phyloP scores from a whole-genome alignment of 2,888 invertebrate species.

The Eupithecia pulchellata region DNA sequence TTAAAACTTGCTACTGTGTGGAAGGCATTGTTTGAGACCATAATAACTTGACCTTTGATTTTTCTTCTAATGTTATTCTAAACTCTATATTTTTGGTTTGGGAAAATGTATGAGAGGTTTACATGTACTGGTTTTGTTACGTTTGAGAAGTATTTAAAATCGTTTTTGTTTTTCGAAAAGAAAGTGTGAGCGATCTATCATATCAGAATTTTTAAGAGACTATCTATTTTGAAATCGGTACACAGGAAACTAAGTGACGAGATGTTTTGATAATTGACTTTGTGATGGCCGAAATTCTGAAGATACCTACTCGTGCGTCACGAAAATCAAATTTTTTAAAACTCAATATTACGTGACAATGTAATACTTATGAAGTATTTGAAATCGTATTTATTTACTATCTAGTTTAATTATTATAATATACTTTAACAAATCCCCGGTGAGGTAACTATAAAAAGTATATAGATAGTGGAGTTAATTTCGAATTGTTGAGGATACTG shows the following conservation, averaged over 20 bases:
- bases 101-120: constrained; percentile 42
- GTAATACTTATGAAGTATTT: too few species aligned
- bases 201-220: not conserved
- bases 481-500: constrained; percentile 24
- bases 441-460: constrained; percentile 25
- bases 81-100: constrained; percentile 28
- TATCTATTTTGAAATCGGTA: not conserved
- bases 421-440: not conserved
- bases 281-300: too few species aligned
- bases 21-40: constrained; percentile 30
- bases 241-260: too few species aligned
- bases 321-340: too few species aligned
- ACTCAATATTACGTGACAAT: too few species aligned
- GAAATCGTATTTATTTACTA: too few species aligned
- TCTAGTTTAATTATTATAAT: not conserved
- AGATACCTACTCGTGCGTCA: too few species aligned
- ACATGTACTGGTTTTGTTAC: constrained; percentile 42
- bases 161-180: not conserved
- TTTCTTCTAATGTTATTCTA: not conserved
- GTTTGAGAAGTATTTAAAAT: constrained; percentile 62
- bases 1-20: constrained; percentile 34
- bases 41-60: constrained; percentile 27
- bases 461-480: constrained; percentile 33
- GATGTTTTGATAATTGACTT: too few species aligned
- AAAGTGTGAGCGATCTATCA: not conserved